These are phyloP conservation scores for Dendrophyllia cribrosa DNA, from an alignment of 64 coral and sea anemone genomes.

Conservation along the genomic window DNA sequence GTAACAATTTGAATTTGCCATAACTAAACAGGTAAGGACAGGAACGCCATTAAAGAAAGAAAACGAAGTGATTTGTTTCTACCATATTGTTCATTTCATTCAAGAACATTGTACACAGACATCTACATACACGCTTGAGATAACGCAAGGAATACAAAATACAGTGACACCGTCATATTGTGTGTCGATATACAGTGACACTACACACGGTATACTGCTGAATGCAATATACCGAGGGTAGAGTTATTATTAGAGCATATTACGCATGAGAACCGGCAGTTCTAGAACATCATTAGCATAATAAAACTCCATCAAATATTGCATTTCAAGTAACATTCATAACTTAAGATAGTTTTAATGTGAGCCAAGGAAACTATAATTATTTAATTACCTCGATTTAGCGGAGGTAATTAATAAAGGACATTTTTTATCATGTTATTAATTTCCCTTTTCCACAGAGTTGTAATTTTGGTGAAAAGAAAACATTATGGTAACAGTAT, in stretches of 20 bases:
- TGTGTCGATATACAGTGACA: too few species aligned
- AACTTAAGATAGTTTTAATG: slow-evolving; percentile 20
- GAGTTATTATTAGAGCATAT: neutral
- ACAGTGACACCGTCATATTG: neutral
- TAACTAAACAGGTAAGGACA: too few species aligned
- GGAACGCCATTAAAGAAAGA: too few species aligned
- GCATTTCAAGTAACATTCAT: neutral
- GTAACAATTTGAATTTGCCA: too few species aligned
- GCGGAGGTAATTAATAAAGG: neutral
- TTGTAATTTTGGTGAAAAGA: neutral
- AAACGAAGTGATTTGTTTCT: too few species aligned
- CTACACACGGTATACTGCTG: too few species aligned
- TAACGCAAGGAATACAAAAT: neutral
- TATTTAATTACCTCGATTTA: neutral
- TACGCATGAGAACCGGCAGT: neutral
- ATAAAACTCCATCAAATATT: slow-evolving; percentile 3
- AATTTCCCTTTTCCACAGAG: neutral
- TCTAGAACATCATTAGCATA: slow-evolving; percentile 32
- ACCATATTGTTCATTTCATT: too few species aligned
- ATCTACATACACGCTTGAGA: neutral
- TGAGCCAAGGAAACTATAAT: neutral
- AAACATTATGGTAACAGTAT: neutral
- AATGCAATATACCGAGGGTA: neutral
- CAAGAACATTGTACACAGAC: too few species aligned
- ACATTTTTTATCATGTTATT: neutral